Conservation (phyloP, 1,140 invertebrate species). For the Leptopilina clavipes region DNA sequence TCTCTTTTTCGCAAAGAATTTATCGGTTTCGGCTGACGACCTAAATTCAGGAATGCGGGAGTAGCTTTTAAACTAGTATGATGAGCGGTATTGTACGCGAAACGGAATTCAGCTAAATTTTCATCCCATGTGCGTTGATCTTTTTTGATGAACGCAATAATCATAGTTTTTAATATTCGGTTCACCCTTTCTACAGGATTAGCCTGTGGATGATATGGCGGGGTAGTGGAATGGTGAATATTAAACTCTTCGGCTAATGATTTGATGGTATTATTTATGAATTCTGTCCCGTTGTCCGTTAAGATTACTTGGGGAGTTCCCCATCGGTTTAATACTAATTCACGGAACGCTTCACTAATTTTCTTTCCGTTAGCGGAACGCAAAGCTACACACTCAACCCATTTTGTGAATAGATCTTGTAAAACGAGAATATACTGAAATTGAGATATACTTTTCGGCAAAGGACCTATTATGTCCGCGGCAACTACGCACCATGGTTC, state of each 20-base stretch:
- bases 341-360: constrained; percentile 52
- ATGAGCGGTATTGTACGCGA: neutral
- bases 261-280: constrained; percentile 43
- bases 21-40: neutral
- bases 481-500: constrained; percentile 63
- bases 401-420: constrained; percentile 67
- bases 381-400: constrained; percentile 48
- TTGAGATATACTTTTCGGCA: constrained; percentile 59
- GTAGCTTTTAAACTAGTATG: neutral
- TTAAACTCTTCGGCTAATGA: neutral
- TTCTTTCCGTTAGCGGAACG: constrained; percentile 52
- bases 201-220: constrained; percentile 31
- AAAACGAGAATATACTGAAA: constrained; percentile 65
- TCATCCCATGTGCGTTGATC: constrained; percentile 15
- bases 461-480: constrained; percentile 67
- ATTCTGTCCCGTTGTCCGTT: constrained; percentile 72
- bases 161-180: constrained; percentile 32
- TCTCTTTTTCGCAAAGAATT: neutral
- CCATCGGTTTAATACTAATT: constrained; percentile 56
- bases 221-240: neutral
- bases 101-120: constrained; percentile 3
- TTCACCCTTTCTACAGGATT: constrained; percentile 35
- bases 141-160: constrained; percentile 6
- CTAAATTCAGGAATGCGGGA: neutral
- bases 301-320: constrained; percentile 60